phyloP scores from a whole-genome alignment of 1,140 invertebrate species.

The Bombus pyrosoma region DNA sequence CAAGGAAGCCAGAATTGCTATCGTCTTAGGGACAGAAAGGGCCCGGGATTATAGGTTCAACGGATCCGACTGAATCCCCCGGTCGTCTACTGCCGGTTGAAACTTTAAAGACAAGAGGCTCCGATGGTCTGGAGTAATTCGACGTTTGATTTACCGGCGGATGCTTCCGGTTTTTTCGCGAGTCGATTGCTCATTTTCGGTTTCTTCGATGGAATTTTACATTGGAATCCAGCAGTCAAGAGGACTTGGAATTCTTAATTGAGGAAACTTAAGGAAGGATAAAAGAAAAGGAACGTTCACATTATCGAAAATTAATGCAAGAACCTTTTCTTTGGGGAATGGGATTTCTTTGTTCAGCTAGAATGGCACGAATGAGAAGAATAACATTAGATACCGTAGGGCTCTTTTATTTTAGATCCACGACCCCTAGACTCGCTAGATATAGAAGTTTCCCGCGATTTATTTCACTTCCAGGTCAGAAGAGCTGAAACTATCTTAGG shows the following conservation, averaged over 20 bases:
- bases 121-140: slow-evolving; percentile 46
- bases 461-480: slow-evolving; percentile 49
- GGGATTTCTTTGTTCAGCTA: neutral
- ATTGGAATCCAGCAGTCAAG: neutral
- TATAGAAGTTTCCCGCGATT: slow-evolving; percentile 30
- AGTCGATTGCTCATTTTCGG: neutral
- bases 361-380: neutral
- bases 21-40: slow-evolving; percentile 61
- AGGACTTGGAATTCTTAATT: neutral
- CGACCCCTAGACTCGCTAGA: neutral
- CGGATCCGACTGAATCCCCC: slow-evolving; percentile 57
- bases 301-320: neutral
- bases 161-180: neutral
- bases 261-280: neutral
- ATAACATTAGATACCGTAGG: slow-evolving; percentile 17
- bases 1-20: slow-evolving; percentile 63
- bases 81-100: slow-evolving; percentile 46
- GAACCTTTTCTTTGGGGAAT: neutral
- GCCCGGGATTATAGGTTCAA: slow-evolving; percentile 62
- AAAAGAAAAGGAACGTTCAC: neutral
- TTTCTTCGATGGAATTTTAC: neutral
- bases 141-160: slow-evolving; percentile 33
- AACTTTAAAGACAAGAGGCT: slow-evolving; percentile 58
- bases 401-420: slow-evolving; percentile 28
- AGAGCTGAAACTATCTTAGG: slow-evolving; percentile 40